These are phyloP conservation scores for Paracanthobrama guichenoti DNA, from an alignment of 2,113 vertebrate species.

Conservation along the genomic window DNA sequence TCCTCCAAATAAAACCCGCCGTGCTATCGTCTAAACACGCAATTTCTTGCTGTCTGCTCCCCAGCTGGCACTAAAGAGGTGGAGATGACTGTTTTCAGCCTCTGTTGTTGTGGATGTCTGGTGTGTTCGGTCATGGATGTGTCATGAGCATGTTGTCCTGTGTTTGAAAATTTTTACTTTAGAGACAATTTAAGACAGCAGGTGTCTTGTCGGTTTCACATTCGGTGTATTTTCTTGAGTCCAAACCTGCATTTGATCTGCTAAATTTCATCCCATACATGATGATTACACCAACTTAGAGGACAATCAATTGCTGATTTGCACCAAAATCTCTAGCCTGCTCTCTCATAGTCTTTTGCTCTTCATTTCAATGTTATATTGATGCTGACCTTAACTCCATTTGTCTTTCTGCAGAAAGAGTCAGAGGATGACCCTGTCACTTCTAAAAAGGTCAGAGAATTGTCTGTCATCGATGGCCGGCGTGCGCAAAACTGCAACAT, in stretches of 20 bases:
- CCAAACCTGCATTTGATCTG: not conserved
- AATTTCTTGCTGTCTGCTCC: conserved; percentile 22
- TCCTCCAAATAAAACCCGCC: not conserved
- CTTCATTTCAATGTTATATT: not conserved
- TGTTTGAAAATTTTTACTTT: not conserved
- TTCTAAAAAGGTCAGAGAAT: conserved; percentile 93
- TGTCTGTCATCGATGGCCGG: conserved; percentile 94
- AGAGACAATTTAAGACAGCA: conserved; percentile 26
- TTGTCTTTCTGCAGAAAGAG: conserved; percentile 84
- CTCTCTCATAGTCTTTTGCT: not conserved
- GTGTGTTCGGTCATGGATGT: conserved; percentile 8
- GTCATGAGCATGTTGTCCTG: conserved; percentile 13
- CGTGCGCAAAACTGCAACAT: conserved; percentile 99
- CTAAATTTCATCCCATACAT: not conserved
- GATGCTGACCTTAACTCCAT: not conserved
- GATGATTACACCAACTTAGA: not conserved
- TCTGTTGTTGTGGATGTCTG: conserved; percentile 26
- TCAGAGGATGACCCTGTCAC: conserved; percentile 88
- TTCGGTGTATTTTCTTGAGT: not conserved
- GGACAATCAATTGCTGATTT: not conserved
- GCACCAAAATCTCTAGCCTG: not conserved
- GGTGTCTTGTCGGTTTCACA: not conserved
- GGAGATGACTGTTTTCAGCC: not conserved
- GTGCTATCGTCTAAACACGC: not conserved
- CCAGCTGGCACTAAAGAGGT: conserved; percentile 21